Percentiles rank a stretch among this genome's conserved stretches.
Conservation (phyloP, 2,888 invertebrate species). For the Allolobophora icterica region DNA sequence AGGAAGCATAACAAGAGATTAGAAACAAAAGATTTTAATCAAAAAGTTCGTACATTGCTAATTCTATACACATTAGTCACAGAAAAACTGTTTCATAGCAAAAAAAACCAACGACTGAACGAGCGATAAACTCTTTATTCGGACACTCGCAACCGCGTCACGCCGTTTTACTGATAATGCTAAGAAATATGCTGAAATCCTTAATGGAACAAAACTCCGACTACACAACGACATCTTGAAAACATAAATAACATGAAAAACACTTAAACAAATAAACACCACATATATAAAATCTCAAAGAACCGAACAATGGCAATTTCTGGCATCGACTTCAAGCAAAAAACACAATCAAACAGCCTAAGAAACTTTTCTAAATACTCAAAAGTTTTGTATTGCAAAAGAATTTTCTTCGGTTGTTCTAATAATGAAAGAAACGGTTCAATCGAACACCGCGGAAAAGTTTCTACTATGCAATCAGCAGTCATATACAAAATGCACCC, state of each 20-base stretch:
- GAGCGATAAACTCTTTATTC: too few relatives aligned
- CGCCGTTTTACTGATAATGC: neutral
- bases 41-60: neutral
- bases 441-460: neutral
- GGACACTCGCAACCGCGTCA: neutral
- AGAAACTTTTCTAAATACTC: neutral
- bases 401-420: neutral
- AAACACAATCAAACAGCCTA: neutral
- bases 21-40: neutral
- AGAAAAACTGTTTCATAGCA: neutral
- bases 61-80: neutral
- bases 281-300: neutral
- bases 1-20: neutral
- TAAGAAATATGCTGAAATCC: neutral
- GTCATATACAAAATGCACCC: neutral
- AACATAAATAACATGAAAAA: neutral
- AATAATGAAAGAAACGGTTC: neutral
- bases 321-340: neutral
- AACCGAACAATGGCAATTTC: neutral
- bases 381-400: neutral
- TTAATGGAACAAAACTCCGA: neutral
- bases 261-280: neutral
- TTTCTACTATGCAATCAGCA: neutral
- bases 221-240: neutral
- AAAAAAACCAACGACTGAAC: neutral